These are phyloP conservation scores for Charaxes varanes DNA, from an alignment of 1,140 invertebrate genomes.

Conservation along the genomic window DNA sequence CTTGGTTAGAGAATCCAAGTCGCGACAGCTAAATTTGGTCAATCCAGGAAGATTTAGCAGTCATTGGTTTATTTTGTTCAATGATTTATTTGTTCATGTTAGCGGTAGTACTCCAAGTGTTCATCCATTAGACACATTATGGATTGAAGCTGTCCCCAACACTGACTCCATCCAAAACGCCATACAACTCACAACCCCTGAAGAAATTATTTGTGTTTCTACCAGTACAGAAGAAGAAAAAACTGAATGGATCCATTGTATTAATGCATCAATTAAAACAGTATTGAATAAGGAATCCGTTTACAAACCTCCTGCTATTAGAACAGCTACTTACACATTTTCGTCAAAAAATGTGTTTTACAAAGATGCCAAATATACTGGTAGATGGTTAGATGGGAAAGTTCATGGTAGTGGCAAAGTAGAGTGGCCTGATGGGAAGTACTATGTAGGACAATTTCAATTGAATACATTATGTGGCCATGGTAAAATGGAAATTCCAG, in stretches of 20 bases:
- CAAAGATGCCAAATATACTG: constrained; percentile 86
- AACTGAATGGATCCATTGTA: constrained; percentile 84
- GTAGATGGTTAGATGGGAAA: constrained; percentile 86
- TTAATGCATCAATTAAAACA: constrained; percentile 79
- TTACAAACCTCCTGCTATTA: constrained; percentile 79
- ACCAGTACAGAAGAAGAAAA: constrained; percentile 81
- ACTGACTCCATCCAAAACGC: constrained; percentile 75
- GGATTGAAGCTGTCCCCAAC: constrained; percentile 81
- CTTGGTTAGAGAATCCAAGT: constrained; percentile 84
- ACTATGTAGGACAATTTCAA: constrained; percentile 86
- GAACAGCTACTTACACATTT: constrained; percentile 84
- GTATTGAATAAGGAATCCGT: constrained; percentile 72
- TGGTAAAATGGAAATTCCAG: constrained; percentile 81
- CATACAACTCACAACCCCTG: constrained; percentile 83
- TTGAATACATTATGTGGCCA: constrained; percentile 84
- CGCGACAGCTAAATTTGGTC: constrained; percentile 79
- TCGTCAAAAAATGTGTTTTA: constrained; percentile 79
- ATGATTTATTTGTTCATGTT: constrained; percentile 83
- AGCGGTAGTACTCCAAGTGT: constrained; percentile 76
- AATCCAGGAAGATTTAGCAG: constrained; percentile 80
- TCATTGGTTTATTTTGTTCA: constrained; percentile 86
- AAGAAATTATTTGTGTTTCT: constrained; percentile 82
- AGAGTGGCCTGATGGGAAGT: constrained; percentile 86
- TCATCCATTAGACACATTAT: constrained; percentile 83
- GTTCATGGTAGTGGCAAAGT: constrained; percentile 88